Evolutionary conservation across 2,113 vertebrate species (phyloP).

Genomic region (Gulo gulo): DNA sequence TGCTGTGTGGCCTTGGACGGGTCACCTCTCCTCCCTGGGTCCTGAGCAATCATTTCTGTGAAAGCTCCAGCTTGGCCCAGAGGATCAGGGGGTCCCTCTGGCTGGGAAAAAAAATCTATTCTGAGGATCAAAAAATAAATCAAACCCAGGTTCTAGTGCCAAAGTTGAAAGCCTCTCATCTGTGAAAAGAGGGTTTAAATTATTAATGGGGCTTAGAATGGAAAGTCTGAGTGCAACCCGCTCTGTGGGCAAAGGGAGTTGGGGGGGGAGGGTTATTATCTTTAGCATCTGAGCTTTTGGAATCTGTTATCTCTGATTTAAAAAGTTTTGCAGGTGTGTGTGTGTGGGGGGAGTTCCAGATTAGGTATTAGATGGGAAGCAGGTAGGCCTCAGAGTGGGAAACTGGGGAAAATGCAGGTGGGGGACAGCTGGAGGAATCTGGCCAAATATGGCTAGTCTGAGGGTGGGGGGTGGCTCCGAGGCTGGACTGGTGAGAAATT

Average conservation of each 20-base stretch:
- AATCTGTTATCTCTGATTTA: not conserved
- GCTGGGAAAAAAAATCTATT: conserved; percentile 46
- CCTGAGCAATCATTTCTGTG: not conserved
- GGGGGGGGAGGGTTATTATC: not conserved
- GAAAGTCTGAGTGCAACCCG: conserved; percentile 31
- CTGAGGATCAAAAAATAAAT: conserved; percentile 26
- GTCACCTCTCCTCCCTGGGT: not conserved
- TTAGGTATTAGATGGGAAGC: not conserved
- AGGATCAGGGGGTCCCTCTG: not conserved
- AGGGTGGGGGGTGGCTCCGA: not conserved
- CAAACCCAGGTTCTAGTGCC: not conserved
- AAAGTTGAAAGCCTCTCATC: conserved; percentile 29
- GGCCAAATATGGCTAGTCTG: not conserved
- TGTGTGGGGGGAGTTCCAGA: not conserved
- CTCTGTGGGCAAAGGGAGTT: not conserved
- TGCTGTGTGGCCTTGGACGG: not conserved
- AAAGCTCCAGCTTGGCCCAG: not conserved
- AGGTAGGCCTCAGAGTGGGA: too few species aligned
- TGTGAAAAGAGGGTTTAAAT: conserved; percentile 58
- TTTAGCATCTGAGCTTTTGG: not conserved
- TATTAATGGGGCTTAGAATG: conserved; percentile 35
- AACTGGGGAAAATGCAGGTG: too few species aligned
- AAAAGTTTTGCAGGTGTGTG: not conserved
- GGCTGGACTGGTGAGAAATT: not conserved
- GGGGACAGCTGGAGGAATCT: not conserved